Conservation (phyloP, 2,797 vertebrate genomes). For the Poeciliopsis infans region DNA sequence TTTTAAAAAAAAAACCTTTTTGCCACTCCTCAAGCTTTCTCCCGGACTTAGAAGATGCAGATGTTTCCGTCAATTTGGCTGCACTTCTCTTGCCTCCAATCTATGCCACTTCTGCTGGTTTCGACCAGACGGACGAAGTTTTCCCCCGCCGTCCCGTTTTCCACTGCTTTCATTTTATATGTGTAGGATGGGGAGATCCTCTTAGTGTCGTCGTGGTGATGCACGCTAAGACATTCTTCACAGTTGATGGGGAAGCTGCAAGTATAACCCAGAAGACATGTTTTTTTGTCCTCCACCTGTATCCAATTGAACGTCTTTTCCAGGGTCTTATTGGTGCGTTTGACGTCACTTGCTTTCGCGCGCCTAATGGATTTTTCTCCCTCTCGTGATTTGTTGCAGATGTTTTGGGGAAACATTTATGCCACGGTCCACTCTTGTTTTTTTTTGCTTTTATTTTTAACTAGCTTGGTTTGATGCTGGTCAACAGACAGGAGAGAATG, state of each 20-base stretch:
- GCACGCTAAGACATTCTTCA: slow-evolving; percentile 23
- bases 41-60: slow-evolving; percentile 18
- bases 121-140: slow-evolving; percentile 16
- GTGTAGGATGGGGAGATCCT: slow-evolving; percentile 2
- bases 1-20: neutral
- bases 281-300: slow-evolving; percentile 36
- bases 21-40: slow-evolving; percentile 15
- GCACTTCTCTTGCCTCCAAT: slow-evolving; percentile 32
- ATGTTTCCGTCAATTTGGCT: slow-evolving; percentile 35
- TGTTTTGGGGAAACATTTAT: slow-evolving; percentile 52
- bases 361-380: slow-evolving; percentile 87
- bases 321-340: slow-evolving; percentile 89
- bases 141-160: slow-evolving; percentile 6
- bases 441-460: slow-evolving; percentile 31
- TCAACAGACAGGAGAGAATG: slow-evolving; percentile 79
- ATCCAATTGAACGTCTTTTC: slow-evolving; percentile 78
- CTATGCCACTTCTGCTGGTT: slow-evolving; percentile 24
- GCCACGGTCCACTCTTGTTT: slow-evolving; percentile 57
- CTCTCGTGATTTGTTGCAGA: slow-evolving; percentile 86
- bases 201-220: slow-evolving; percentile 13
- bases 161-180: slow-evolving; percentile 10
- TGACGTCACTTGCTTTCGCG: slow-evolving; percentile 82
- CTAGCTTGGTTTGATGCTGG: slow-evolving; percentile 63
- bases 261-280: slow-evolving; percentile 38
- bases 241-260: slow-evolving; percentile 41